Conservation (phyloP, 2,888 invertebrate genomes). For the Macrophya alboannulata region DNA sequence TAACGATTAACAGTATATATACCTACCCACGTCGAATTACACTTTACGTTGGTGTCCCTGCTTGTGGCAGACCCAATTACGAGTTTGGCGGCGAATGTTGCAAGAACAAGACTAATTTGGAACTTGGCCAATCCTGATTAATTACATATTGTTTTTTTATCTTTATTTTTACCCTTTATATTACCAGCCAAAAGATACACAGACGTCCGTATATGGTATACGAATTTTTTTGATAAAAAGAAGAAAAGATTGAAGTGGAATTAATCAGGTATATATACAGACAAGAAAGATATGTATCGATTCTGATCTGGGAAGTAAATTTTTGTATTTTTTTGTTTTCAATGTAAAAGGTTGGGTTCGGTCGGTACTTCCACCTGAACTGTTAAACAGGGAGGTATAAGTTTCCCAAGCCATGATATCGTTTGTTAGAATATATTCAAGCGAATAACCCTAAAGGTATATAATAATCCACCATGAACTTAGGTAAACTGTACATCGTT, state of each 20-base stretch:
- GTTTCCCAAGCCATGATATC: neutral
- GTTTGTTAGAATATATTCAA: neutral
- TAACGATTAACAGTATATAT: neutral
- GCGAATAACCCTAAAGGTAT: conserved; percentile 3
- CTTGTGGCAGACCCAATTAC: conserved; percentile 25
- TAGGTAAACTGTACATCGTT: neutral
- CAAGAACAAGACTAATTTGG: conserved; percentile 36
- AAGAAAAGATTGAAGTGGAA: neutral
- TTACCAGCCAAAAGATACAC: neutral
- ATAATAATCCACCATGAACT: neutral
- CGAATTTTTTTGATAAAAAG: neutral
- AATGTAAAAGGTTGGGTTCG: neutral
- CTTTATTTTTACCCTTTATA: neutral
- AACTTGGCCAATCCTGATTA: conserved; percentile 34
- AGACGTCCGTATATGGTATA: neutral
- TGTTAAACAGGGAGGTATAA: conserved; percentile 2
- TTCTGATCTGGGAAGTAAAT: neutral
- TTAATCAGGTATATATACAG: neutral
- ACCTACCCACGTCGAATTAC: neutral
- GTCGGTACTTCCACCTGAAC: neutral
- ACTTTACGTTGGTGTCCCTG: neutral
- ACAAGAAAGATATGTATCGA: too few species aligned
- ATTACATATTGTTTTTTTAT: conserved; percentile 2
- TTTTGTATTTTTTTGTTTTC: neutral
- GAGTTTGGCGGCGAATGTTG: neutral